A percentile compares a stretch with the other conserved stretches of the same genome.
phyloP scores from a whole-genome alignment of 2,888 invertebrate genomes.

The Tenthredo mesomela region DNA sequence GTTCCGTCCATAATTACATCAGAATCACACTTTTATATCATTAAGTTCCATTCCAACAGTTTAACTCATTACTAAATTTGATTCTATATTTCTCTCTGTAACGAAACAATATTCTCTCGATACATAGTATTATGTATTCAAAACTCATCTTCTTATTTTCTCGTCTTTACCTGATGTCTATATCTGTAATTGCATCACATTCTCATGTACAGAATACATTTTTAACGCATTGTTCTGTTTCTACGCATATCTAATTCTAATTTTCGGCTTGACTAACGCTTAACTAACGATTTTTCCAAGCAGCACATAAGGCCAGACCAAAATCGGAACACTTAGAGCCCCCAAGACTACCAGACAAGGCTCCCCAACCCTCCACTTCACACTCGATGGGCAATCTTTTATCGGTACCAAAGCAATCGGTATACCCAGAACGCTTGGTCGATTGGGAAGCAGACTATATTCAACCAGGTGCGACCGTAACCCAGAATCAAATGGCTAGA shows the following conservation, averaged over 20 bases:
- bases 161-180: constrained; percentile 29
- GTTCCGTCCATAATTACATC: constrained; percentile 1
- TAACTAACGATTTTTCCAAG: constrained; percentile 71
- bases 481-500: constrained; percentile 58
- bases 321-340: constrained; percentile 75
- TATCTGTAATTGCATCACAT: neutral
- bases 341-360: constrained; percentile 65
- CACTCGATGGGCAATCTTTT: constrained; percentile 76
- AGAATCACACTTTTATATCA: neutral
- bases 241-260: constrained; percentile 42
- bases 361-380: constrained; percentile 71
- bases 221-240: constrained; percentile 31
- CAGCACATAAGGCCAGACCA: constrained; percentile 74
- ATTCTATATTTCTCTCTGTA: neutral
- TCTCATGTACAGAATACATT: neutral
- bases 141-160: constrained; percentile 20
- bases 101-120: neutral
- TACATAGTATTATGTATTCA: neutral
- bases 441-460: constrained; percentile 71
- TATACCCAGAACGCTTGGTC: constrained; percentile 72
- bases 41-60: neutral
- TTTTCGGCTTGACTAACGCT: constrained; percentile 71
- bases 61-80: neutral
- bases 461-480: constrained; percentile 72
- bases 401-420: constrained; percentile 69